Conservation (phyloP, 2,113 vertebrate genomes). For the Megaceryle maxima region DNA sequence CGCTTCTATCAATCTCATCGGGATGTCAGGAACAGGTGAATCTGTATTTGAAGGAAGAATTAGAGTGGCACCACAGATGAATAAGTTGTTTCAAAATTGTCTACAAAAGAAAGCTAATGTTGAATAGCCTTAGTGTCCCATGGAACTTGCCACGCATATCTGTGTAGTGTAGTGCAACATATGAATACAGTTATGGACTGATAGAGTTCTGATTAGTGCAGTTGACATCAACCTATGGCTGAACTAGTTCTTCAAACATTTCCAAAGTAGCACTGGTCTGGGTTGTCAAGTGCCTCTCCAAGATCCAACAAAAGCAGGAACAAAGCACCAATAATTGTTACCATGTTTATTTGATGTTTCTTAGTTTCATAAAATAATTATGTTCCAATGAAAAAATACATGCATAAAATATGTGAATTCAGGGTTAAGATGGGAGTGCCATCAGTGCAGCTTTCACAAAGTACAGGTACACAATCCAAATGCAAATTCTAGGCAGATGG, state of each 20-base stretch:
- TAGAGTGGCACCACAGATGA: neutral
- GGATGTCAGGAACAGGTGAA: neutral
- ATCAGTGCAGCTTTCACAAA: neutral
- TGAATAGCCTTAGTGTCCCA: neutral
- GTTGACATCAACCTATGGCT: slow-evolving; percentile 61
- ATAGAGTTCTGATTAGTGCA: slow-evolving; percentile 30
- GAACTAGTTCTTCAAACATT: slow-evolving; percentile 65
- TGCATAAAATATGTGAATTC: neutral
- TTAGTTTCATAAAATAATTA: slow-evolving; percentile 46
- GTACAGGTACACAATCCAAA: neutral
- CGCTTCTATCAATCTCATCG: accelerated
- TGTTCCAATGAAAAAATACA: neutral
- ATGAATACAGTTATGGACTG: slow-evolving; percentile 21
- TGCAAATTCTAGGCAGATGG: neutral
- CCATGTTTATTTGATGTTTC: slow-evolving; percentile 60
- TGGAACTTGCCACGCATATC: neutral
- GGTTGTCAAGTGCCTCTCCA: slow-evolving; percentile 36
- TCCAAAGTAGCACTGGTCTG: slow-evolving; percentile 26
- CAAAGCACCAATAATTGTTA: slow-evolving; percentile 62
- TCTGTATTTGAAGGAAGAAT: neutral
- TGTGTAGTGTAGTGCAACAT: neutral
- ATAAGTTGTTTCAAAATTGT: neutral
- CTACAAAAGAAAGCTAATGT: neutral
- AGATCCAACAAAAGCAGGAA: slow-evolving; percentile 66
- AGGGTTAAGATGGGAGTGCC: neutral